A percentile compares a stretch with the other conserved stretches of the same genome.
Conservation (phyloP, 1,140 invertebrate genomes). For the Cotesia glomerata region DNA sequence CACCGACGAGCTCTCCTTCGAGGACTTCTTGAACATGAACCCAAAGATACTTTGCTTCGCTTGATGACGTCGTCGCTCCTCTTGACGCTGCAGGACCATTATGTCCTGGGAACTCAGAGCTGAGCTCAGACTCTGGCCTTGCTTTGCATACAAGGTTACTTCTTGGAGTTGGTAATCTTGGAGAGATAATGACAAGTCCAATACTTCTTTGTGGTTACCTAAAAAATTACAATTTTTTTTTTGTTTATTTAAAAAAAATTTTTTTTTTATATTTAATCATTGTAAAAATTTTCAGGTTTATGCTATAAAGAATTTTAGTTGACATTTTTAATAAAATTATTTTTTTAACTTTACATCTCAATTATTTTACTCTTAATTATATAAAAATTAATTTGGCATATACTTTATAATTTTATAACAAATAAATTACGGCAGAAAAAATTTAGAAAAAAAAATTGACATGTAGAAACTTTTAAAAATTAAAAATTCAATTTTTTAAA, state of each 20-base stretch:
- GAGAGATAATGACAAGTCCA: conserved; percentile 66
- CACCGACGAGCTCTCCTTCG: conserved; percentile 56
- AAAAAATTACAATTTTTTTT: conserved; percentile 37
- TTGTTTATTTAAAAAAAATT: not conserved
- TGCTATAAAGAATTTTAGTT: too few species aligned
- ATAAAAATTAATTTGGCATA: too few species aligned
- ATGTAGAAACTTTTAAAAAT: too few species aligned
- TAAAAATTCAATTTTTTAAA: too few species aligned
- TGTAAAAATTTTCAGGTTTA: too few species aligned
- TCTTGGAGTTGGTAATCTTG: conserved; percentile 74
- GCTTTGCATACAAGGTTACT: conserved; percentile 68
- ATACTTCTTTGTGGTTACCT: conserved; percentile 70
- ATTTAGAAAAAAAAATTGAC: too few species aligned
- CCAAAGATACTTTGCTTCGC: conserved; percentile 64
- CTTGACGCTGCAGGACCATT: conserved; percentile 67
- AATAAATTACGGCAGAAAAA: too few species aligned
- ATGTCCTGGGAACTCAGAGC: conserved; percentile 70
- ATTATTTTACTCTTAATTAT: too few species aligned
- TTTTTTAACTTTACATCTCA: too few species aligned
- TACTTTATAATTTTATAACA: too few species aligned
- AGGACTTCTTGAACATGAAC: conserved; percentile 63
- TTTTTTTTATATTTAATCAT: not conserved
- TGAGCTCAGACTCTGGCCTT: conserved; percentile 60
- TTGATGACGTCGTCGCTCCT: conserved; percentile 64
- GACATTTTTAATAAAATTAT: too few species aligned